Evolutionary conservation across 1,140 invertebrate species (phyloP), one percentile per base, ranked within the genome.

Genomic region (Belonocnema kinseyi): DNA sequence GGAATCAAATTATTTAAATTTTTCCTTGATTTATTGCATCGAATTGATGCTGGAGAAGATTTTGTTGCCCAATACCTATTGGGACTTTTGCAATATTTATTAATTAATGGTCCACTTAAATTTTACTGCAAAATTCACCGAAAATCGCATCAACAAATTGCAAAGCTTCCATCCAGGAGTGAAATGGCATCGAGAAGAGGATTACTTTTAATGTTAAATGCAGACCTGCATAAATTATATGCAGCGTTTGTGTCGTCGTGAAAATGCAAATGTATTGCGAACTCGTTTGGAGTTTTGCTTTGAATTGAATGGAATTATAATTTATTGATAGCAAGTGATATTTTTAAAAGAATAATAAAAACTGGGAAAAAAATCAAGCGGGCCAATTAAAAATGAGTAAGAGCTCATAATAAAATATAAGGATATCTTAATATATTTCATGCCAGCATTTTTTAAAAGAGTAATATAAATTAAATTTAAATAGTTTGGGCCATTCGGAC

Each of bases 161-260:
- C 61, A 66, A 21, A 40, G 26, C 26, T 40, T 66, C 21, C 26
- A n/a, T 66, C 14, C 14, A 66, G 40, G 5, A 33, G 61, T 26
- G 61, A 33, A 40, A 40, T 66, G 21, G 16, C 26, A 66, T 40
- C 61, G 61, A 66, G 14, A 66, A 66, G 61, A 66, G 61, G 61
- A 66, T 66, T 66, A 66, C 61, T 66, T 66, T 66, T 66, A 66
- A 66, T 66, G 26, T 66, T 46, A 66, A 61, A 66, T 66, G 40
- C 61, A 66, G 12, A 26, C 61, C 1, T 8, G 61, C 61, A 66
- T 66, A 66, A 66, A 66, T 66, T 66, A 66, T 66, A n/a, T 16
- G 5, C 33, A 3, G 26, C 61, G 4, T 40, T 33, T 40, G 61
- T 21, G 46, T 66, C 26, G 33, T 66, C 21, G 12, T 16, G 61